These are phyloP conservation scores for Cyanocitta stelleri DNA, from an alignment of 2,113 vertebrate species.

Conservation along the genomic window DNA sequence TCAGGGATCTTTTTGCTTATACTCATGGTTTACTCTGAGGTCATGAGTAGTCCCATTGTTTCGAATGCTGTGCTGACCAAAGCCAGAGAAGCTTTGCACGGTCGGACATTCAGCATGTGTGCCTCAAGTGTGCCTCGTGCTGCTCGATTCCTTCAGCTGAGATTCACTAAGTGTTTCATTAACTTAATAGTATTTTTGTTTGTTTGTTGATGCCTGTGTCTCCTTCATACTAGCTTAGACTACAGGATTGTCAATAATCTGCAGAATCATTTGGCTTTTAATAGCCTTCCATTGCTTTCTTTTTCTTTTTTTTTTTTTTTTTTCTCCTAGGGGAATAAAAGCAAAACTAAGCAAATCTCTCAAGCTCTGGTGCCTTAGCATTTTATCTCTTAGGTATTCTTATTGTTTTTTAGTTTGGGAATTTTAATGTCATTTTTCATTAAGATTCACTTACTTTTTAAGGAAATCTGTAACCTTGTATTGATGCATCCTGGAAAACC, in stretches of 20 bases:
- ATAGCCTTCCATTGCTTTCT: not conserved
- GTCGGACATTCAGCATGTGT: not conserved
- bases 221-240: not conserved
- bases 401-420: not conserved
- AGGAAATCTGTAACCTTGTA: not conserved
- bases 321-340: not conserved
- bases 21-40: not conserved
- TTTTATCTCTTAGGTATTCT: not conserved
- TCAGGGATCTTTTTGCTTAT: not conserved
- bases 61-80: not conserved
- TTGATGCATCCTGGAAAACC: not conserved
- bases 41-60: not conserved
- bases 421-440: not conserved
- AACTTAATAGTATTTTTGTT: not conserved
- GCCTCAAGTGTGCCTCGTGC: not conserved
- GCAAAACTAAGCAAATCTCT: not conserved
- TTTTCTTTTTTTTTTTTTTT: not conserved
- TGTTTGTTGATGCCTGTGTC: not conserved
- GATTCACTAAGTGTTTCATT: not conserved
- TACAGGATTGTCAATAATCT: not conserved
- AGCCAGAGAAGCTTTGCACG: not conserved
- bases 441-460: not conserved
- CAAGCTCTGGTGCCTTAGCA: not conserved
- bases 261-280: not conserved
- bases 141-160: not conserved